phyloP scores from a whole-genome alignment of 2,888 invertebrate genomes.

The Poecilus cupreus region DNA sequence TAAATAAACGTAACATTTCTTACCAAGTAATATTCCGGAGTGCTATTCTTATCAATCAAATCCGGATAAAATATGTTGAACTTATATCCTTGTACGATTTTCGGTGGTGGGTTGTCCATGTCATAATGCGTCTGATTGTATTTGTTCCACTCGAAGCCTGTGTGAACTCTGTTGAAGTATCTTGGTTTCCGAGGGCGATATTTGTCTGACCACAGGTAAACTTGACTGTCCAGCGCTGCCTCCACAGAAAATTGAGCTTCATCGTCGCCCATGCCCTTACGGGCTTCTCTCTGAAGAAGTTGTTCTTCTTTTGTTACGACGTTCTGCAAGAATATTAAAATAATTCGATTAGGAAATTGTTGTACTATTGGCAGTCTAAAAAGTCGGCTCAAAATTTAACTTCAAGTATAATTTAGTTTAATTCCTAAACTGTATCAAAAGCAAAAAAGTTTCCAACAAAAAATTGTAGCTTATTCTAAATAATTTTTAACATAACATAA shows the following conservation, averaged over 20 bases:
- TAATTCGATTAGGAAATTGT: neutral
- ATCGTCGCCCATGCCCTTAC: conserved; percentile 88
- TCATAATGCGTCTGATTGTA: conserved; percentile 99
- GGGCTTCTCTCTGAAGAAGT: conserved; percentile 86
- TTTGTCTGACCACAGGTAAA: conserved; percentile 97
- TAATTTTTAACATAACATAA: no score
- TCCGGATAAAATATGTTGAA: conserved; percentile 99
- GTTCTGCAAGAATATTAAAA: conserved; percentile 64
- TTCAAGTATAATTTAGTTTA: no score
- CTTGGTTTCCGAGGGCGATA: conserved; percentile 97
- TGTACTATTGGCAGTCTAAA: no score
- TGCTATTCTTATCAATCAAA: conserved; percentile 92
- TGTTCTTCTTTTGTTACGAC: conserved; percentile 74
- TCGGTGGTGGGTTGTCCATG: conserved; percentile 99
- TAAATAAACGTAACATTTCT: conserved; percentile 68
- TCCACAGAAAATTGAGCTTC: conserved; percentile 96
- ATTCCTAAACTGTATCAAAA: no score
- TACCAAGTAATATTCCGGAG: conserved; percentile 95
- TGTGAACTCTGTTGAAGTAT: conserved; percentile 97
- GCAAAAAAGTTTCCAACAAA: no score
- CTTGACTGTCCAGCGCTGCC: conserved; percentile 88
- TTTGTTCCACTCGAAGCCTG: conserved; percentile 99
- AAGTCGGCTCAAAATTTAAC: no score
- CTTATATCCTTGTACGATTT: conserved; percentile 99
- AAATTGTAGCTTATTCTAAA: no score